These are phyloP conservation scores for Tribolium castaneum DNA, from an alignment of 1,140 invertebrate species.

Conservation along the genomic window DNA sequence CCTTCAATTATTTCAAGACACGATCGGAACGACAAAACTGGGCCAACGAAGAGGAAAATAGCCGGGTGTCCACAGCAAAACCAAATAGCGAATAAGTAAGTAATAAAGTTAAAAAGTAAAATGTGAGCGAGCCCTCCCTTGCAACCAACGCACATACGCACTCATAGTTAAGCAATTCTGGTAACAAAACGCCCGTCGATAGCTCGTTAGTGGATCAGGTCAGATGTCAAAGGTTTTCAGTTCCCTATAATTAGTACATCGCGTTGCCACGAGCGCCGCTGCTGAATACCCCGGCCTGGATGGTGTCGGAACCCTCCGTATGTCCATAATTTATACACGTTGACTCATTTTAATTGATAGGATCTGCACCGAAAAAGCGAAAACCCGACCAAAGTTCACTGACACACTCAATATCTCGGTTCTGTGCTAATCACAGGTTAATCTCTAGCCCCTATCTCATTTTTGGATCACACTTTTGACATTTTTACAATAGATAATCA, in stretches of 20 bases:
- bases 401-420: background rate
- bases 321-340: constrained; percentile 22
- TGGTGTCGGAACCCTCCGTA: constrained; percentile 9
- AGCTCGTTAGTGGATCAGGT: constrained; percentile 64
- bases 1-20: constrained; percentile 28
- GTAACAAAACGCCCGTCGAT: constrained; percentile 61
- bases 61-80: background rate
- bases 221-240: constrained; percentile 64
- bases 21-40: constrained; percentile 10
- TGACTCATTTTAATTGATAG: constrained; percentile 30
- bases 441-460: constrained; percentile 12
- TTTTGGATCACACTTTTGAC: constrained; percentile 14
- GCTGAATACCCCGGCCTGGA: constrained; percentile 14
- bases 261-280: constrained; percentile 54
- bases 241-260: constrained; percentile 63
- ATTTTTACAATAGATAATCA: constrained; percentile 24
- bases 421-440: background rate
- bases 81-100: no score
- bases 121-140: background rate
- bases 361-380: constrained; percentile 10
- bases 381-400: constrained; percentile 3
- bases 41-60: constrained; percentile 9
- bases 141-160: constrained; percentile 23
- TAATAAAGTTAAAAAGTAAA: no score
- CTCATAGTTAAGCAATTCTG: constrained; percentile 42